Evolutionary conservation across 2,888 invertebrate genomes (phyloP).

Genomic region (Belgica antarctica): DNA sequence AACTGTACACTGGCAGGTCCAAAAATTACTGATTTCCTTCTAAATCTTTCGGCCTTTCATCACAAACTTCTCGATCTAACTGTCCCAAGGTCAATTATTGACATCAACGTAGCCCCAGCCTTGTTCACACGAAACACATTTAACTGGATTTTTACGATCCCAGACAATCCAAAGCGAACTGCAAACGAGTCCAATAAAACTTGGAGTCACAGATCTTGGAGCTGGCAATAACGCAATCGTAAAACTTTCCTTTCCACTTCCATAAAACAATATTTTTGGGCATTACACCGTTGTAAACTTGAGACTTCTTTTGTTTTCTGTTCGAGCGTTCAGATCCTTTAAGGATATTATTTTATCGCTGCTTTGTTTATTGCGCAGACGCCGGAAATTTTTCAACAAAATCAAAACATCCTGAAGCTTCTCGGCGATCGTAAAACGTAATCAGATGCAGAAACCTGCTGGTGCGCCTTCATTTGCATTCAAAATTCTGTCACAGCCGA

Average conservation of each 20-base stretch:
- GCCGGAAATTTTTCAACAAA: neutral
- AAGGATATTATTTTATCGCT: neutral
- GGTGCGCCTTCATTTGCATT: neutral
- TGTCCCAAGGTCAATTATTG: too few relatives aligned
- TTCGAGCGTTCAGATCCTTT: constrained; percentile 11
- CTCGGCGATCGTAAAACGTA: neutral
- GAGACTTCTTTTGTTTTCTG: neutral
- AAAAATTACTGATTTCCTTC: too few relatives aligned
- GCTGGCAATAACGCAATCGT: too few relatives aligned
- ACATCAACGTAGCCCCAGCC: too few relatives aligned
- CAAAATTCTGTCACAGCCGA: neutral
- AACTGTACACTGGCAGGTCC: too few relatives aligned
- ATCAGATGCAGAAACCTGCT: neutral
- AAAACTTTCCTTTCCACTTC: neutral
- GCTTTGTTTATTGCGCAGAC: neutral
- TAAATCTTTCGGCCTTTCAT: too few relatives aligned
- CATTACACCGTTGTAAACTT: too few relatives aligned
- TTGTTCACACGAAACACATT: neutral
- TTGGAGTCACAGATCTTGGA: too few relatives aligned
- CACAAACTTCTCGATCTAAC: too few relatives aligned
- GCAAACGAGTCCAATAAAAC: neutral
- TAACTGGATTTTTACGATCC: neutral
- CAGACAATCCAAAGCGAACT: neutral
- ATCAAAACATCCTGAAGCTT: neutral
- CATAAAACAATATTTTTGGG: neutral